Evolutionary conservation across 2,113 vertebrate genomes (phyloP).

Genomic region (Strix aluco): DNA sequence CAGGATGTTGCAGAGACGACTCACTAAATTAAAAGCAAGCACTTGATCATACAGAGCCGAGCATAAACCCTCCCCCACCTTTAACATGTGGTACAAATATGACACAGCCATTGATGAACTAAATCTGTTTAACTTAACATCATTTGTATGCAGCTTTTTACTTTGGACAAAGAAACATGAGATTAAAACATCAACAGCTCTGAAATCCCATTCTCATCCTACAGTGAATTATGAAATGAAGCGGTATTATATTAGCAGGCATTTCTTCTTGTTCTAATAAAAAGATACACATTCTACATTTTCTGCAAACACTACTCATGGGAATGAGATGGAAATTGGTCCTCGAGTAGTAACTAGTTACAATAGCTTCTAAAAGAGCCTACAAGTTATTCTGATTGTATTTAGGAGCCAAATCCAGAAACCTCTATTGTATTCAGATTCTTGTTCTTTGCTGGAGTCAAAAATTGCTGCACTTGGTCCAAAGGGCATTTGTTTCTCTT

Average conservation of each 20-base stretch:
- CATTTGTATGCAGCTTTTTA: background rate
- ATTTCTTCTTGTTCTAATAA: conserved; percentile 28
- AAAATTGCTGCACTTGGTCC: background rate
- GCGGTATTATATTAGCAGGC: background rate
- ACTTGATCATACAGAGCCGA: background rate
- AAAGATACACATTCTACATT: conserved; percentile 14
- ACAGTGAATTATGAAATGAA: conserved; percentile 33
- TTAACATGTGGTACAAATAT: background rate
- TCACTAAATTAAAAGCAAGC: conserved; percentile 52
- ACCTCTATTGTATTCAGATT: background rate
- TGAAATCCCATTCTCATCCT: conserved; percentile 12
- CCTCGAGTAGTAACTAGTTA: conserved; percentile 5
- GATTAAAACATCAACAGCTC: conserved; percentile 19
- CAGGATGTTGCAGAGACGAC: conserved; percentile 28
- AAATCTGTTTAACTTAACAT: background rate
- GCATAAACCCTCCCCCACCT: background rate
- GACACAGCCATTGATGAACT: background rate
- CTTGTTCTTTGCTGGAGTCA: background rate
- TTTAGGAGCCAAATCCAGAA: background rate
- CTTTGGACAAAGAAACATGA: background rate
- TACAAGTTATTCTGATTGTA: conserved; percentile 8
- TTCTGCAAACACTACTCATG: conserved; percentile 12
- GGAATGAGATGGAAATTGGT: conserved; percentile 15
- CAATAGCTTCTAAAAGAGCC: conserved; percentile 13
- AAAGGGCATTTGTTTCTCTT: background rate